Evolutionary conservation across 1,140 invertebrate species (phyloP).

Genomic region (Acromyrmex echinatior): DNA sequence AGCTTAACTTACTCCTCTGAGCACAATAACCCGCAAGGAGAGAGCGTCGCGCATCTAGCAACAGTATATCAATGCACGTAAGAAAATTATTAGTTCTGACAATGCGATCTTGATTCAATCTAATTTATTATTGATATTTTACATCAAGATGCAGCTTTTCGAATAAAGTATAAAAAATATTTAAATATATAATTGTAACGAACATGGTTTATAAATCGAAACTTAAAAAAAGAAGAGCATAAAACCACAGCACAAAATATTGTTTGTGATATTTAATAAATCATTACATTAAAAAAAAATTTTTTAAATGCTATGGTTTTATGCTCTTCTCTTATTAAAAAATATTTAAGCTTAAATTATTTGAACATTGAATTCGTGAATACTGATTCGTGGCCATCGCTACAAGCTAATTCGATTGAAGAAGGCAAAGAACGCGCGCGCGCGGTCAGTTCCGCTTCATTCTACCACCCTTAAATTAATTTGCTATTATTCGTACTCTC

Average conservation of each 20-base stretch:
- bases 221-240: too few relatives aligned
- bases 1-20: slow-evolving; percentile 40
- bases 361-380: neutral
- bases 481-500: slow-evolving; percentile 36
- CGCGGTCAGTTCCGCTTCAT: neutral
- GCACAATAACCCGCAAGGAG: slow-evolving; percentile 18
- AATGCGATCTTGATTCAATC: neutral
- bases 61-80: neutral
- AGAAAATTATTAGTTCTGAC: neutral
- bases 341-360: slow-evolving; percentile 1
- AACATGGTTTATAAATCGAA: too few relatives aligned
- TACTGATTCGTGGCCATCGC: neutral
- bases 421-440: neutral
- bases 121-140: neutral
- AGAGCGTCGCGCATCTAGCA: slow-evolving; percentile 9
- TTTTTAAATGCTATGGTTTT: too few relatives aligned
- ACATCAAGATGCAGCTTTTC: neutral
- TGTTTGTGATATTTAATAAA: too few relatives aligned
- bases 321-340: too few relatives aligned
- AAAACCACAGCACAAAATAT: too few relatives aligned
- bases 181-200: neutral
- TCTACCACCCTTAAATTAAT: slow-evolving; percentile 59
- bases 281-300: too few relatives aligned
- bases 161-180: neutral
- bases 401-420: slow-evolving; percentile 61